Conservation (phyloP, 2,113 vertebrate species). For the Pedionomus torquatus region DNA sequence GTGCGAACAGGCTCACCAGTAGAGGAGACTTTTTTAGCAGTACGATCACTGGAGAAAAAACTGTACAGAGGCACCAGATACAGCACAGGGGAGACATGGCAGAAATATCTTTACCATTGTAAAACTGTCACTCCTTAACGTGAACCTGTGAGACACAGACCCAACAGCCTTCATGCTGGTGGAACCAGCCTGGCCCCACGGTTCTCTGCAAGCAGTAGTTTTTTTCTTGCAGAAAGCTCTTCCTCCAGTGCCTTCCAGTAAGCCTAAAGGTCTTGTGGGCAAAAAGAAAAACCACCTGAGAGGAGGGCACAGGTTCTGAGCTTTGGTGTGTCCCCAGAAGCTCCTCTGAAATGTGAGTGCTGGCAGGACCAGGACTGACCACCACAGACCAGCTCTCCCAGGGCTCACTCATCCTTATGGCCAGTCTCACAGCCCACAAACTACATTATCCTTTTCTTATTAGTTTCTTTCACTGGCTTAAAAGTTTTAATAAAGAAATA, state of each 20-base stretch:
- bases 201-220: not conserved
- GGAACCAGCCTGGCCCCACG: rapidly evolving
- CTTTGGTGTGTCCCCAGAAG: not conserved
- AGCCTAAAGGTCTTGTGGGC: not conserved
- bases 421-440: not conserved
- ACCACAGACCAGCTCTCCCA: not conserved
- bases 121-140: rapidly evolving
- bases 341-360: not conserved
- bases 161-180: not conserved
- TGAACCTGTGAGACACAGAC: not conserved
- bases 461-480: not conserved
- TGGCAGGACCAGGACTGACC: not conserved
- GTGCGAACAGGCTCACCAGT: not conserved
- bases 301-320: not conserved
- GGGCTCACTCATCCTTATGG: not conserved
- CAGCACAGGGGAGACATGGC: not conserved
- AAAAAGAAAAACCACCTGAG: not conserved
- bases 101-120: not conserved
- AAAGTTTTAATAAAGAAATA: not conserved
- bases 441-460: not conserved
- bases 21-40: not conserved
- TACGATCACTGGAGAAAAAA: not conserved
- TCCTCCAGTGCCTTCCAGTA: not conserved
- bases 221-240: not conserved
- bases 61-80: not conserved